Base-by-base conservation (phyloP, 2,113 vertebrate genomes). In the Crotalus helleri region DNA sequence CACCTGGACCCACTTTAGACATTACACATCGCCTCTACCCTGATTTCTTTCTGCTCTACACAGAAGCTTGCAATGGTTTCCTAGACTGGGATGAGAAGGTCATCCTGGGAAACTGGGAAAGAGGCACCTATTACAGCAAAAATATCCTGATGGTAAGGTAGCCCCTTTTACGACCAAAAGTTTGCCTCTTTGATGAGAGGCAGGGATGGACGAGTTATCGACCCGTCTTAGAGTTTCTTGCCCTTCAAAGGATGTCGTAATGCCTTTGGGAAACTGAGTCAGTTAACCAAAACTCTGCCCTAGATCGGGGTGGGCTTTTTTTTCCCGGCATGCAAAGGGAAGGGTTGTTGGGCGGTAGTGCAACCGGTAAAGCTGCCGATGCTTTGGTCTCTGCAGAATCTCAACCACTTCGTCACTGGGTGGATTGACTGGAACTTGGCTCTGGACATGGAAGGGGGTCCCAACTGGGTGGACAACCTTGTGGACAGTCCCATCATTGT, bases 361-460 rank as follows among this genome's bases (percentile, higher is more conserved):
- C 26, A n/a, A 5, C 29, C 26, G 11, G 64, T 33, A 33, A 17
- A 74, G 13, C 54, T 74, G 91, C 91, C 8, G 1, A 0, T 85
- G 39, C 2, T 46, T 93, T 29, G 29, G 46, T 12, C 33, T 46
- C 92, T 3, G 0, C 95, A 99, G 99, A 98, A 99, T 95, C 97
- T 99, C 61, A 99, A 99, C 94, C 97, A 99, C 95, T 97, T 98
- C 0, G 98, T 99, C 86, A 98, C 97, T 0, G 99, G 99, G 26
- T 99, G 99, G 99, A 99, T 98, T 0, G 99, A 99, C 97, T 99
- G 99, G 99, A 99, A 99, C 96, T 93, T 99, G 57, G 99, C 98
- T 0, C 95, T 99, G 94, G 98, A 99, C 85, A 94, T 94, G 23
- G 95, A 97, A 15, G 99, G 99, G 9, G 99, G 99, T 0, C 99